Evolutionary conservation across 2,888 invertebrate species (phyloP), one percentile per base, ranked within the genome.

Genomic region (Microplitis deprimator): DNA sequence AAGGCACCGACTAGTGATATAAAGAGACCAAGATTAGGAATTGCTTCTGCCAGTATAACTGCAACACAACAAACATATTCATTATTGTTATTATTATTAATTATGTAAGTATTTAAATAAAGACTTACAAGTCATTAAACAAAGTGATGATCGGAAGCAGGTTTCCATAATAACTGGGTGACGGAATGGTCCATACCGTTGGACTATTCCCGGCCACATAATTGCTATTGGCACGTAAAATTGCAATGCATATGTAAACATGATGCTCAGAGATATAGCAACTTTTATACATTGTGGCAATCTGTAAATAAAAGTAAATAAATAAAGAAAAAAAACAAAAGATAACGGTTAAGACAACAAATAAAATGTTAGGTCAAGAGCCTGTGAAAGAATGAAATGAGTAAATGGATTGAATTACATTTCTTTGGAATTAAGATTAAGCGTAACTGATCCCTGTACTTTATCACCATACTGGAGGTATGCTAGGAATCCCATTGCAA

Each of bases 141-240:
- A 97, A 77, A 97, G 90, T 0, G 91, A 79, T 0, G 94, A 92
- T 77, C 97, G 92, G 86, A 95, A 95, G 5, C 91, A 85, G 38
- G 95, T 92, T 89, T 97, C 96, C 17, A 92, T 92, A 40, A 92
- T 83, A 0, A 93, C 90, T 0, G 93, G 93, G 83, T 91, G 92
- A 68, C 91, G 91, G 80, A 92, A 91, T 59, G 92, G 91, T 6
- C 92, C 93, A 69, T 92, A 91, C 82, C 91, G 90, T 72, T 90
- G 89, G 74, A 90, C 88, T 40, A 96, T 89, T 50, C 91, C 89
- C 0, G 98, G 97, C 95, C 96, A 97, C 84, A 97, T 94, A 78
- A 98, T 96, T 76, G 94, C 94, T 67, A 98, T 93, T 0, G 98
- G 97, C 62, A 99, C 98, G 90, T 98, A 98, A 88, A 99, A 96